A percentile compares a stretch with the other conserved stretches of the same genome.
These are phyloP conservation scores for Drosophila tripunctata DNA, from an alignment of 2,888 invertebrate species.

Conservation along the genomic window DNA sequence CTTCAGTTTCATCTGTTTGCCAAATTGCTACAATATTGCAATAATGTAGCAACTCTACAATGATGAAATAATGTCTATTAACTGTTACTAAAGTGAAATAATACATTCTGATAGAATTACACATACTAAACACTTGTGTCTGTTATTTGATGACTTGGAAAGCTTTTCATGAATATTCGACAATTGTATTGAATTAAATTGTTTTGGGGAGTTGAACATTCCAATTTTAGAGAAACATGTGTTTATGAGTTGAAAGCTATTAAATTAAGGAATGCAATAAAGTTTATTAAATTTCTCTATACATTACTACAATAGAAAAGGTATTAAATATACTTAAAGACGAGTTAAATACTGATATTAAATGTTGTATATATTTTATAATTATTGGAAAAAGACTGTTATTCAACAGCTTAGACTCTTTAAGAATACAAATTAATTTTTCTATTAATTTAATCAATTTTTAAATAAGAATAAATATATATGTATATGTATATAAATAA, in stretches of 20 bases:
- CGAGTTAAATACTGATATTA: no score
- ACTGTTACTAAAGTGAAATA: slow-evolving; percentile 5
- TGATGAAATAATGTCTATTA: slow-evolving; percentile 22
- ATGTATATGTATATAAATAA: no score
- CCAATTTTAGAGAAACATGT: not conserved
- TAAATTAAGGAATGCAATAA: not conserved
- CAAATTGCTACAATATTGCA: slow-evolving; percentile 23
- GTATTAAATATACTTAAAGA: no score
- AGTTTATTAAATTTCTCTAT: not conserved
- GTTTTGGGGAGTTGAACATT: not conserved
- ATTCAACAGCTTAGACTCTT: no score
- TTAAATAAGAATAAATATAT: no score
- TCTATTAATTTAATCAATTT: no score
- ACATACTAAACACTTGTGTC: not conserved
- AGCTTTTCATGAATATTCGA: not conserved
- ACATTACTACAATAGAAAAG: no score
- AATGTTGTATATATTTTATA: no score
- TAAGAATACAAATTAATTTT: no score
- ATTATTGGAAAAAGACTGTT: no score
- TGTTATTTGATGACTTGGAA: slow-evolving; percentile 8
- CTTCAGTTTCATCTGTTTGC: slow-evolving; percentile 1
- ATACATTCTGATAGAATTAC: not conserved
- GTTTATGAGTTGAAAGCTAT: not conserved
- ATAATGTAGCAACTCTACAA: not conserved
- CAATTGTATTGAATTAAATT: not conserved